A percentile compares a stretch with the other conserved stretches of the same genome.
These are phyloP conservation scores for Rhynchonycteris naso DNA, from an alignment of 2,797 vertebrate species.

Conservation along the genomic window DNA sequence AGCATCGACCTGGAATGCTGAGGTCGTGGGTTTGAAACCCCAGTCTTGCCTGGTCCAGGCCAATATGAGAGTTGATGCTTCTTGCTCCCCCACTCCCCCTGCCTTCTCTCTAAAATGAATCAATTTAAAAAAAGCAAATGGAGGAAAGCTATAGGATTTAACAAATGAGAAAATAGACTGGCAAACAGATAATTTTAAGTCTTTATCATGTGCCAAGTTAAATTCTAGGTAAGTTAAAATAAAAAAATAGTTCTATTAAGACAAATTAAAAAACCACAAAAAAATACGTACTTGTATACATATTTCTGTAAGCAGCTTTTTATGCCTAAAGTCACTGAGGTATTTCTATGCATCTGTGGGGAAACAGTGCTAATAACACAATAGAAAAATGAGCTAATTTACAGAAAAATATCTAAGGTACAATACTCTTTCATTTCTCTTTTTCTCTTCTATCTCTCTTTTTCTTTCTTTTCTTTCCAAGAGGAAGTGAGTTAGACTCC, in stretches of 20 bases:
- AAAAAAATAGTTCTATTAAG: not conserved
- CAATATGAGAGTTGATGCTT: too few species aligned
- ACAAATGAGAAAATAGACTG: not conserved
- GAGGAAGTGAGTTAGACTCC: too few species aligned
- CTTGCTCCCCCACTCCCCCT: too few species aligned
- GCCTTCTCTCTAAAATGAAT: too few species aligned
- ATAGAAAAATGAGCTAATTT: not conserved
- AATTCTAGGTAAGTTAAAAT: slow-evolving; percentile 1
- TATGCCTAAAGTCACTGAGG: not conserved
- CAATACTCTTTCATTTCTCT: not conserved
- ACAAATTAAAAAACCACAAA: not conserved
- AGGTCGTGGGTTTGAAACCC: too few species aligned
- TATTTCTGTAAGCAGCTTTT: slow-evolving; percentile 2
- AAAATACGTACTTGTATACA: not conserved
- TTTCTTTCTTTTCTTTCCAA: too few species aligned
- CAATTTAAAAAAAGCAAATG: not conserved
- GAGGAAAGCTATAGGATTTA: not conserved
- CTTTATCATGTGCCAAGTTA: not conserved
- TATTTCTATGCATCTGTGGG: not conserved
- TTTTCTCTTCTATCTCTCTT: too few species aligned
- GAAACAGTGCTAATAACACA: not conserved
- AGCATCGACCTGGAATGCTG: too few species aligned
- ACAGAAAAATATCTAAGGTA: not conserved
- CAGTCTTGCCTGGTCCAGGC: too few species aligned
- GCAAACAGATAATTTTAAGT: not conserved